phyloP scores from a whole-genome alignment of 2,888 invertebrate species.

The Diachrysia chrysitis region DNA sequence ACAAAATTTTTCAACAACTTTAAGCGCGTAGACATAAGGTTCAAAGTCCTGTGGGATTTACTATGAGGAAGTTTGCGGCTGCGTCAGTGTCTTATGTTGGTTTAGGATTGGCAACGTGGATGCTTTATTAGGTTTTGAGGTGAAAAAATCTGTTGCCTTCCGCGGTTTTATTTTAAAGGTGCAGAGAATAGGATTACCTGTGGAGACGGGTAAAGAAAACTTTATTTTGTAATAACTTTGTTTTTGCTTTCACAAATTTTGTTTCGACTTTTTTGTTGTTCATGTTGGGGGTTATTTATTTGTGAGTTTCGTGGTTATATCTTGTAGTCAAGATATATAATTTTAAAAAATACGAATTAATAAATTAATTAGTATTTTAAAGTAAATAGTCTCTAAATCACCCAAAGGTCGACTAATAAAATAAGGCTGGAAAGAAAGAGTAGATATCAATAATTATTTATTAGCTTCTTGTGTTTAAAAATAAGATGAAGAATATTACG shows the following conservation, averaged over 20 bases:
- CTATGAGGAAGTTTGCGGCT: slow-evolving; percentile 34
- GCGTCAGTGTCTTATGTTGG: slow-evolving; percentile 64
- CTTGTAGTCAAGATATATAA: no score
- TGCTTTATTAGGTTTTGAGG: slow-evolving; percentile 64
- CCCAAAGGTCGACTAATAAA: no score
- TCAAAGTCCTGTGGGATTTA: slow-evolving; percentile 37
- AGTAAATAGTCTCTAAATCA: no score
- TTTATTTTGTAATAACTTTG: neutral
- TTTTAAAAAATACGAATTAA: no score
- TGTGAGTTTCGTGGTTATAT: neutral
- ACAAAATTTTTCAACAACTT: slow-evolving; percentile 36
- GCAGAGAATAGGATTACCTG: slow-evolving; percentile 6
- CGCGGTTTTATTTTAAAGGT: slow-evolving; percentile 31
- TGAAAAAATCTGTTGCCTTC: slow-evolving; percentile 57
- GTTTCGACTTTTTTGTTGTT: neutral
- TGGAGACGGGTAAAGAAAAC: slow-evolving; percentile 3
- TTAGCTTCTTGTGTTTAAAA: no score
- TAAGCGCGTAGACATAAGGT: slow-evolving; percentile 55
- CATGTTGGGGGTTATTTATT: neutral
- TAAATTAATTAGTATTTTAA: no score
- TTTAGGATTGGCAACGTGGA: slow-evolving; percentile 68
- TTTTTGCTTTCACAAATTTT: neutral
- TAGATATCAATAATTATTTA: no score
- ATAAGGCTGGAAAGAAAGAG: no score
- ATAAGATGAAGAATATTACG: no score